Base-by-base conservation (phyloP, 1,140 invertebrate genomes). In the Cyphomyrmex costatus region DNA sequence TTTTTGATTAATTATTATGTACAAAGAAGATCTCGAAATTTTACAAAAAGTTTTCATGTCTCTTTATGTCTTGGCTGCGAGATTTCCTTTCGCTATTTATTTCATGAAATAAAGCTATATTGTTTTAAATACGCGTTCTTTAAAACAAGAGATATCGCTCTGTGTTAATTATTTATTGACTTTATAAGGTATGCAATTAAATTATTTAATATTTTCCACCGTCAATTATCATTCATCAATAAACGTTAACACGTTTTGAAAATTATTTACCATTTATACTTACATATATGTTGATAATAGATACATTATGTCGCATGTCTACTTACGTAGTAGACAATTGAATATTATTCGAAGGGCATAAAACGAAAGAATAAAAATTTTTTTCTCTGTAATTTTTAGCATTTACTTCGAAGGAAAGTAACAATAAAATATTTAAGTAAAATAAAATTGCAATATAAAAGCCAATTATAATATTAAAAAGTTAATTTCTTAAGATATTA, bases 321-420 rank as follows among this genome's bases (percentile, higher is more conserved):
- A 77, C 46, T 65, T 78, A 78, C 14, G 51, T 49, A 53, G 42
- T 63, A 85, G 36, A 68, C 36, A 68, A 46, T 68, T 68, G 33
- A 66, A 68, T 65, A 85, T 5, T 65, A 78, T 78, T 63, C 58
- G 42, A 76, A 78, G 49, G 46, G 82, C 74, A 85, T 63, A 78
- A 33, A 21, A 16, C 21, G 78, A 65, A 74, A 74, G 36, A 60
- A 63, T 85, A 53, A 77, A 84, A 36, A 56, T 7, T 21, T 21
- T 77, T 42, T 60, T 60, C 2, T 74, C 46, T 46, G 5, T 27
- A 49, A 60, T 83, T n/a, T n/a, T n/a, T 70, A 80, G 21, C 53
- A 80, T 58, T 70, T 56, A 70, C 49, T 80, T 60, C 4, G 21
- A 68, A 14, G 6, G 46, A 4, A 53, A n/a, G 49, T 58, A 30